Conservation (phyloP, 2,113 vertebrate genomes). For the Leucosticte australis region DNA sequence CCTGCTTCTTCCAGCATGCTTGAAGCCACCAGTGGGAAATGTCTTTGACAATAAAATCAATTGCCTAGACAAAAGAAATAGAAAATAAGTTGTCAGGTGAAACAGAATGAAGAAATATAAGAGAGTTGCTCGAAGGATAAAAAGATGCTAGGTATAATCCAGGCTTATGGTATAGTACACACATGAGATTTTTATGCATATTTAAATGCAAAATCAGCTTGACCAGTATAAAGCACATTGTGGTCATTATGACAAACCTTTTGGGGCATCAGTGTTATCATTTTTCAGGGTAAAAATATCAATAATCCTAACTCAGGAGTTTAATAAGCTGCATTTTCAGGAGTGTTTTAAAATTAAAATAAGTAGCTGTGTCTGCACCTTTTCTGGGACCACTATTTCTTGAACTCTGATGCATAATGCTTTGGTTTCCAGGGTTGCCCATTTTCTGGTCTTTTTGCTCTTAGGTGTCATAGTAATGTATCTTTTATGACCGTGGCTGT, state of each 20-base stretch:
- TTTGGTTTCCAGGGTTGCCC: not conserved
- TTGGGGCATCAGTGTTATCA: not conserved
- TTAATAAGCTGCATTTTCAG: not conserved
- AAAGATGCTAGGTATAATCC: not conserved
- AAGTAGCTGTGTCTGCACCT: not conserved
- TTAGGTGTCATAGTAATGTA: not conserved
- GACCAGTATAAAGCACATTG: not conserved
- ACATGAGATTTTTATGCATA: not conserved
- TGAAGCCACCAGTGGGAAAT: accelerated
- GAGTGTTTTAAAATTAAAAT: not conserved
- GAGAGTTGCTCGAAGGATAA: not conserved
- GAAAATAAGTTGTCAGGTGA: not conserved
- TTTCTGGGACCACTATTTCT: not conserved
- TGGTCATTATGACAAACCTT: not conserved
- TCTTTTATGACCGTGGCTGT: not conserved
- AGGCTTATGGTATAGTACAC: not conserved
- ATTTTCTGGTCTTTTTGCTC: not conserved
- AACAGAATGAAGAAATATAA: not conserved
- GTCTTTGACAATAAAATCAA: not conserved
- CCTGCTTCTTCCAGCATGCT: not conserved
- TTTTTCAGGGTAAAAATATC: not conserved
- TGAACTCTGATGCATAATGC: not conserved
- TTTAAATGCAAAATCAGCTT: not conserved
- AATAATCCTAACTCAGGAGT: not conserved
- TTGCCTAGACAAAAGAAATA: not conserved